Evolutionary conservation across 1,140 invertebrate genomes (phyloP).

Genomic region (Bombus impatiens): DNA sequence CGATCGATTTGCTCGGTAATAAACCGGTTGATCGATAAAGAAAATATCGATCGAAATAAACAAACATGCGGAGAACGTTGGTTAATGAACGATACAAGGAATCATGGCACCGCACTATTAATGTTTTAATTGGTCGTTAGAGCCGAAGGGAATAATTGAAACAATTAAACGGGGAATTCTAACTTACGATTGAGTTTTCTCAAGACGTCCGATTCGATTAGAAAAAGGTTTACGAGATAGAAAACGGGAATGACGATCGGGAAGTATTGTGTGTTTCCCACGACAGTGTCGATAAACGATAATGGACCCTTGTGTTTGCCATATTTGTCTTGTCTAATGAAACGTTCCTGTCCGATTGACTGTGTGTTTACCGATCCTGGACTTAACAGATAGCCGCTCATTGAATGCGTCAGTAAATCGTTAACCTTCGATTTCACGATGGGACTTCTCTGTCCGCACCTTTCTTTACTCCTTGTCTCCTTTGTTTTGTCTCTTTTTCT

Average conservation of each 20-base stretch:
- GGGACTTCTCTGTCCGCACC: background rate
- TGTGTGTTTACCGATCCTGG: background rate
- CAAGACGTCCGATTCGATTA: background rate
- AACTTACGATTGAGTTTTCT: background rate
- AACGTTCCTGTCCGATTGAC: background rate
- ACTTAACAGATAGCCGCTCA: background rate
- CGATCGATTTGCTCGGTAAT: too few relatives aligned
- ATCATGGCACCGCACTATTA: too few relatives aligned
- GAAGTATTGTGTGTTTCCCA: background rate
- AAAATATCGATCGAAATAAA: background rate
- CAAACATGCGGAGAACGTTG: background rate
- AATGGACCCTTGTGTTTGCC: background rate
- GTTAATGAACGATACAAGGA: background rate
- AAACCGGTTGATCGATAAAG: too few relatives aligned
- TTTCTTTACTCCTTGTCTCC: background rate
- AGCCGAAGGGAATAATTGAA: background rate
- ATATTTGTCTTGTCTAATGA: constrained; percentile 19
- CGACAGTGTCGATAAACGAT: background rate
- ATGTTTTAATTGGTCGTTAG: too few relatives aligned
- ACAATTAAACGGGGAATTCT: background rate
- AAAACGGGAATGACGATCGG: background rate
- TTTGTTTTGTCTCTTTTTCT: background rate
- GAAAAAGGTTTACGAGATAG: background rate
- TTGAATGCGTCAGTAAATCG: background rate
- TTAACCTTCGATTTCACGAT: background rate